Percentiles rank a stretch among this genome's conserved stretches.
Conservation (phyloP, 1,140 invertebrate genomes). For the Nixonia krombeini region DNA sequence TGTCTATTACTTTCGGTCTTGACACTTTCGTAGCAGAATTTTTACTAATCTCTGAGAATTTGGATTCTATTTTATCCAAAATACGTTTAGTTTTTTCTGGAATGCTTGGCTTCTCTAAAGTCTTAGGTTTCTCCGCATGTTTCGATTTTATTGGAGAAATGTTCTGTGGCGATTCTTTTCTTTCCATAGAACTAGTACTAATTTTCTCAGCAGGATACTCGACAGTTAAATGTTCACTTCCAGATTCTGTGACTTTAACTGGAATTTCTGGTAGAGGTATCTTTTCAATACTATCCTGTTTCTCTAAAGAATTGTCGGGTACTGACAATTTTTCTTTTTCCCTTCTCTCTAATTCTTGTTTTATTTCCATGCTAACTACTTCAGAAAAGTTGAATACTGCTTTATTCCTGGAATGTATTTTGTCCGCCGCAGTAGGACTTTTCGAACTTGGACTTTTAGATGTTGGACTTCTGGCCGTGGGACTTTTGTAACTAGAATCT, state of each 20-base stretch:
- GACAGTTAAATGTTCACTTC: slow-evolving; percentile 16
- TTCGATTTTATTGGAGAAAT: slow-evolving; percentile 43
- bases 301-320: slow-evolving; percentile 62
- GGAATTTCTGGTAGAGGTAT: slow-evolving; percentile 67
- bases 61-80: slow-evolving; percentile 66
- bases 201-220: slow-evolving; percentile 23
- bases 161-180: slow-evolving; percentile 42
- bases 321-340: slow-evolving; percentile 55
- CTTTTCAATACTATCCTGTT: slow-evolving; percentile 67
- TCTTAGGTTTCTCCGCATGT: slow-evolving; percentile 46
- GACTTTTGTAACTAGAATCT: slow-evolving; percentile 44
- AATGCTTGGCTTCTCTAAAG: slow-evolving; percentile 64
- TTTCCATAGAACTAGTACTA: slow-evolving; percentile 11
- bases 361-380: slow-evolving; percentile 63
- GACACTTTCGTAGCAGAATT: slow-evolving; percentile 54
- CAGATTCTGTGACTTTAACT: slow-evolving; percentile 14
- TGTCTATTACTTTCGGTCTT: slow-evolving; percentile 66
- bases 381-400: slow-evolving; percentile 57
- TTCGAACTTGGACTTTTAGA: slow-evolving; percentile 37
- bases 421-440: slow-evolving; percentile 42
- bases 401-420: slow-evolving; percentile 37
- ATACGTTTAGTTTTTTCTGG: slow-evolving; percentile 69
- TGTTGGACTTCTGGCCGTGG: slow-evolving; percentile 35
- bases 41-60: slow-evolving; percentile 60
- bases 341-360: slow-evolving; percentile 58